Percentiles rank a stretch among this genome's conserved stretches.
These are phyloP conservation scores for Pseudolycoriella hygida DNA, from an alignment of 2,888 invertebrate genomes.

Conservation along the genomic window DNA sequence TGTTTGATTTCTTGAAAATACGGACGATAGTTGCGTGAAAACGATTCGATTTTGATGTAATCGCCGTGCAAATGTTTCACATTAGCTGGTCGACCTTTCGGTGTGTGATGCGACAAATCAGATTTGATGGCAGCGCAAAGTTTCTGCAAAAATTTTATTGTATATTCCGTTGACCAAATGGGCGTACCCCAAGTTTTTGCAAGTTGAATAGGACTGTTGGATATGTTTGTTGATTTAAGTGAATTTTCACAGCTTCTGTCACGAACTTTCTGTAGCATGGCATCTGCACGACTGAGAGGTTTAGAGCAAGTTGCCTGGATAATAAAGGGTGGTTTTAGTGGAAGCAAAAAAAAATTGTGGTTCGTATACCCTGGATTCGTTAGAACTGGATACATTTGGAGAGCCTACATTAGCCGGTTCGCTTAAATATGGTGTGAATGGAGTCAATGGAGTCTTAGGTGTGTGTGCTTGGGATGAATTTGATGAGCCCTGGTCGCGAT, in stretches of 20 bases:
- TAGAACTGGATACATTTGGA: constrained; percentile 2
- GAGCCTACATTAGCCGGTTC: constrained; percentile 3
- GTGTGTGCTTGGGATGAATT: constrained; percentile 18
- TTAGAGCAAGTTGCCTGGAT: constrained; percentile 8
- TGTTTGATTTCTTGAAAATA: constrained; percentile 26
- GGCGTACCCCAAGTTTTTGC: constrained; percentile 32
- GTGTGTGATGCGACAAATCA: constrained; percentile 11
- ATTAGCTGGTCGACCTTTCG: constrained; percentile 16
- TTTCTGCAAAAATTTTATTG: constrained; percentile 46
- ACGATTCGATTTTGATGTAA: constrained; percentile 51
- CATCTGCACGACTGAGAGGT: constrained; percentile 46
- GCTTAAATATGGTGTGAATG: constrained; percentile 6
- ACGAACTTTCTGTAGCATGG: constrained; percentile 59
- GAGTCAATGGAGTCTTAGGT: constrained; percentile 18
- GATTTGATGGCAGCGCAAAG: constrained; percentile 35
- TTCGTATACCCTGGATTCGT: constrained; percentile 10
- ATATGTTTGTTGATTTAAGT: constrained; percentile 20
- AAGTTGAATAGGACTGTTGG: constrained; percentile 32
- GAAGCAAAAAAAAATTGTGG: background rate
- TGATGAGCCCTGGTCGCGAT: constrained; percentile 3
- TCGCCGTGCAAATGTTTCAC: constrained; percentile 44
- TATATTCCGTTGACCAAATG: constrained; percentile 38
- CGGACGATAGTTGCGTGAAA: constrained; percentile 23
- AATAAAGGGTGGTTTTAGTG: no score
- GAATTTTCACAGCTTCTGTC: constrained; percentile 19